Evolutionary conservation across 2,797 vertebrate species (phyloP), one percentile per base, ranked within the genome.

Genomic region (Eulemur coronatus): DNA sequence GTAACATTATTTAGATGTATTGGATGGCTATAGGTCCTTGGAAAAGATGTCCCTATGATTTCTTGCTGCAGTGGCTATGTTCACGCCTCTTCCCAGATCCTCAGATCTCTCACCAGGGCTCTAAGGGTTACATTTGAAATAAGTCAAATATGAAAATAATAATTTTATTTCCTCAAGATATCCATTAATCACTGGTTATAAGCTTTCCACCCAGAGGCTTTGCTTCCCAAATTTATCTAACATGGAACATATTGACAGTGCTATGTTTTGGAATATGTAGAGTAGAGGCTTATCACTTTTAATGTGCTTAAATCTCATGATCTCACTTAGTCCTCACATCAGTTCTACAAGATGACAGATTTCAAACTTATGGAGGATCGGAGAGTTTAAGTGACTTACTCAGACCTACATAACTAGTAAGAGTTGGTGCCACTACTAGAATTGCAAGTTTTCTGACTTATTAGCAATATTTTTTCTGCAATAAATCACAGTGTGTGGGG

Each of bases 391-490:
- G 15, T 55, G 65, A 89, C 26, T 88, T 81, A 15, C 18, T 93
- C 22, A 69, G 26, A 78, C 4, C 13, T 84, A 52, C 41, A 67
- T 14, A 50, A 14, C 17, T 72, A n/a, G 38, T 65, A 61, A 79
- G 63, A 84, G 63, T 57, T 76, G 30, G 35, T 72, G 17, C 9
- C 12, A 65, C 18, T 33, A 33, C 30, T 92, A 76, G 59, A 92
- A 95, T 84, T 70, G 26, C 48, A 88, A 84, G 65, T 87, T 67
- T 95, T 95, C 73, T 65, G n/a, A 65, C 13, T 80, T 92, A 50
- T 55, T 90, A 89, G 41, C 28, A 84, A 72, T 94, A 75, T 67
- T 94, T 26, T 92, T 76, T 93, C 52, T 61, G 59, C 50, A 52
- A 14, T 38, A 35, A 8, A 24, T 93, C 69, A 75, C 1, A 59